These are phyloP conservation scores for Etia nguti DNA, from an alignment of 2,113 vertebrate genomes.

Conservation along the genomic window DNA sequence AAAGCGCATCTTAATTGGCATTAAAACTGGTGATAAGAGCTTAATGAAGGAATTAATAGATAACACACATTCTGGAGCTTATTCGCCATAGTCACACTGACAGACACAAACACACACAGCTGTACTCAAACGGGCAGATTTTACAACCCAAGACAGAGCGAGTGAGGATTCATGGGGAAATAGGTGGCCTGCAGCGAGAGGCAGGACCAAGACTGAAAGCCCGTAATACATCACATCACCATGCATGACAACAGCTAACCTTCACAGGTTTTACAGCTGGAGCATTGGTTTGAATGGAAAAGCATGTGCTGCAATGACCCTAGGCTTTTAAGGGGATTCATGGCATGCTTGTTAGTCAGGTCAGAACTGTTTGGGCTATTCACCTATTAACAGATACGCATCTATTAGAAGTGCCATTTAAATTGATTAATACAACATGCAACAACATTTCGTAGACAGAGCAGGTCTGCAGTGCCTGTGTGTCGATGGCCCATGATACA, in stretches of 20 bases:
- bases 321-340: background rate
- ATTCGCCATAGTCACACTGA: conserved; percentile 53
- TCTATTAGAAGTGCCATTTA: background rate
- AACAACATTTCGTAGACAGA: background rate
- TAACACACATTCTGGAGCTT: conserved; percentile 62
- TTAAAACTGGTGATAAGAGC: conserved; percentile 73
- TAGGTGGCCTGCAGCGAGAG: conserved; percentile 18
- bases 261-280: background rate
- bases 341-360: background rate
- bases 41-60: conserved; percentile 77
- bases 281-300: background rate
- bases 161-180: conserved; percentile 16
- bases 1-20: conserved; percentile 74
- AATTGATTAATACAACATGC: background rate
- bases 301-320: background rate
- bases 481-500: background rate
- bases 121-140: conserved; percentile 31
- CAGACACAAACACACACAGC: conserved; percentile 47
- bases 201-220: conserved; percentile 10
- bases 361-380: background rate
- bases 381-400: background rate
- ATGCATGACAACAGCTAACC: conserved; percentile 13
- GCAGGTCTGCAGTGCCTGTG: background rate
- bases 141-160: conserved; percentile 10
- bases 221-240: conserved; percentile 25